Base-by-base conservation (phyloP, 2,113 vertebrate genomes). In the Suricata suricatta region DNA sequence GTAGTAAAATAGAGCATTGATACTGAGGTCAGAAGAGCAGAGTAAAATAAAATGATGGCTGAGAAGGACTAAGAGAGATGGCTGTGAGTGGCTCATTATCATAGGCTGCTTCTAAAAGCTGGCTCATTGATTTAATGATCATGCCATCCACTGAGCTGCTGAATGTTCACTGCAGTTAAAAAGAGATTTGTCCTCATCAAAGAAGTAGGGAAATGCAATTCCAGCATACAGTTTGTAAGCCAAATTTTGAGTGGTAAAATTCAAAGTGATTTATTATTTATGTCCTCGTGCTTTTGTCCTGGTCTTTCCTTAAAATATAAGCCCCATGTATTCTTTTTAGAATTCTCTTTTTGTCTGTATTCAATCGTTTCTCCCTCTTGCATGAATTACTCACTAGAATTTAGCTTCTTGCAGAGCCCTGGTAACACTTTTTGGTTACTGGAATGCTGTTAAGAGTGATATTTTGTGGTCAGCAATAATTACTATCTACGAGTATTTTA, bases 91-190 rank as follows among this genome's bases (percentile, higher is more conserved):
- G 90, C 66, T 96, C 84, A 93, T 97, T 96, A 96, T 90, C 63
- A 86, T 38, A 77, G 66, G 17, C 69, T 81, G 79, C 87, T 96
- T 92, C 96, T 85, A 38, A 97, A 80, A 93, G 88, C 95, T 93
- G 94, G 87, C 90, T 97, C 96, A 97, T 94, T 98, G 97, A 96
- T 95, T 98, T 98, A 96, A 98, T 86, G 96, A 93, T 96, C 71
- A 57, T 27, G n/a, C 90, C 52, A 33, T 87, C 96, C 44, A 38
- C 6, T 66, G 91, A 91, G 89, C 83, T 94, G 47, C 96, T 92
- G 92, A 95, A 66, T 90, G 91, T 95, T 98, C 77, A 63, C 86
- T 81, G 95, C 74, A 64, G 83, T 96, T 97, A 93, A 95, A 93
- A 97, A 95, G 87, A 97, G 52, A 95, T 94, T 93, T 92, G 74